Percentiles rank a stretch among this genome's conserved stretches.
Conservation (phyloP, 2,888 invertebrate genomes). For the Plagodis dolabraria region DNA sequence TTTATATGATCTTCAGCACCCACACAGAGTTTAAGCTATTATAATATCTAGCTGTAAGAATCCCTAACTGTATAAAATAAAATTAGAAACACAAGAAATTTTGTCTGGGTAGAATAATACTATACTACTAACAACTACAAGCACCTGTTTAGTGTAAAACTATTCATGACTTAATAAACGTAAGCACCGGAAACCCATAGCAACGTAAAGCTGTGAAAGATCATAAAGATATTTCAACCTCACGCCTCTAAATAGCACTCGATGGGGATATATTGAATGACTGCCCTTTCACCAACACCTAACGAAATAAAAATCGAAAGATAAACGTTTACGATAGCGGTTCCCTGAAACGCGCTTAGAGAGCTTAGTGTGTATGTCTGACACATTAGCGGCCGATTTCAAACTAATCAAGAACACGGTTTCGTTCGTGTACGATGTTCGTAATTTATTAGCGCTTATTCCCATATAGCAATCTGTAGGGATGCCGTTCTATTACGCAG, state of each 20-base stretch:
- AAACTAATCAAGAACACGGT: slow-evolving; percentile 81
- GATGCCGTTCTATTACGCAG: slow-evolving; percentile 83
- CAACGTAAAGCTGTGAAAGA: slow-evolving; percentile 34
- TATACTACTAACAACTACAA: no score
- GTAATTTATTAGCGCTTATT: slow-evolving; percentile 84
- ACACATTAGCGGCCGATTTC: slow-evolving; percentile 78
- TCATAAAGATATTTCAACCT: slow-evolving; percentile 45
- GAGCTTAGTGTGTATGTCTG: slow-evolving; percentile 53
- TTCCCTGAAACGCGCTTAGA: slow-evolving; percentile 26
- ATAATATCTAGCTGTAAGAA: no score
- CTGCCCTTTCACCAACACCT: slow-evolving; percentile 36
- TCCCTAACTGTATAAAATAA: no score
- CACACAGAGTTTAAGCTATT: no score
- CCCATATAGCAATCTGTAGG: slow-evolving; percentile 83
- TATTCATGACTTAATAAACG: slow-evolving; percentile 34
- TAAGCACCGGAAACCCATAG: slow-evolving; percentile 31
- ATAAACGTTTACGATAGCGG: slow-evolving; percentile 32
- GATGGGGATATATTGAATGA: slow-evolving; percentile 39
- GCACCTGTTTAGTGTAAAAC: slow-evolving; percentile 36
- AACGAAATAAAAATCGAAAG: slow-evolving; percentile 35
- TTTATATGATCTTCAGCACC: no score
- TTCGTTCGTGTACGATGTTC: slow-evolving; percentile 76
- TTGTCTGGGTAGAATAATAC: no score
- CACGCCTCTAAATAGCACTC: slow-evolving; percentile 42
- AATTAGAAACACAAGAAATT: no score